Percentiles rank a stretch among this genome's conserved stretches.
Conservation (phyloP, 2,113 vertebrate species). For the Atlantisia rogersi region DNA sequence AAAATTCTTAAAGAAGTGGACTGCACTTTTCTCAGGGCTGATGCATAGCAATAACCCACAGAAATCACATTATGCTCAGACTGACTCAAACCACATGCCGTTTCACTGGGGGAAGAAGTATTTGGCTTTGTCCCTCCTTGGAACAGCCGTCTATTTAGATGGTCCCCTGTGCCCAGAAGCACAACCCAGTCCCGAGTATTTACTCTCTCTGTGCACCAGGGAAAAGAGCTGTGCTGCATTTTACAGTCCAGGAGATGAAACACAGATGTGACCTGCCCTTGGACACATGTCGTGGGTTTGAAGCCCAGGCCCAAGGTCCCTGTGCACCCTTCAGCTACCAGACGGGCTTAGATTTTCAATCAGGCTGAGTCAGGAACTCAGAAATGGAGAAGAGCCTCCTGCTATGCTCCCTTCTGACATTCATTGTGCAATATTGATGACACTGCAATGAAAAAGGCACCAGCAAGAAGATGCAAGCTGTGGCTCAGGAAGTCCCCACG, state of each 20-base stretch:
- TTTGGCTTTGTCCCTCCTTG: background rate
- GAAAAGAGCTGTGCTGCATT: background rate
- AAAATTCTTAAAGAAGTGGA: background rate
- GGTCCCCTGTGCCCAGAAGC: background rate
- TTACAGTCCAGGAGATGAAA: background rate
- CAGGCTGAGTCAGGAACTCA: background rate
- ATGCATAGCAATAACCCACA: background rate
- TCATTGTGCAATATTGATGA: background rate
- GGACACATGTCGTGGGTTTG: rapidly evolving
- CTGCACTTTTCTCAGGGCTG: background rate
- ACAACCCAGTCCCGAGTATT: background rate
- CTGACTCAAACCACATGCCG: background rate
- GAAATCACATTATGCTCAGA: background rate
- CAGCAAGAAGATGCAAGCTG: background rate
- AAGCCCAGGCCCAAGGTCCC: background rate
- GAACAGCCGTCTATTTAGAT: background rate
- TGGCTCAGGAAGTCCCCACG: rapidly evolving
- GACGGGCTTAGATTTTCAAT: background rate
- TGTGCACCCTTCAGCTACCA: background rate
- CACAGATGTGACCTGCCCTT: background rate
- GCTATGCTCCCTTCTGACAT: background rate
- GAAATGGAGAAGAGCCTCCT: background rate
- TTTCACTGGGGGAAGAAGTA: background rate
- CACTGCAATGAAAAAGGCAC: rapidly evolving
- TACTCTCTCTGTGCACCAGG: background rate